phyloP scores from a whole-genome alignment of 2,797 vertebrate genomes.

The Crocidura indochinensis region DNA sequence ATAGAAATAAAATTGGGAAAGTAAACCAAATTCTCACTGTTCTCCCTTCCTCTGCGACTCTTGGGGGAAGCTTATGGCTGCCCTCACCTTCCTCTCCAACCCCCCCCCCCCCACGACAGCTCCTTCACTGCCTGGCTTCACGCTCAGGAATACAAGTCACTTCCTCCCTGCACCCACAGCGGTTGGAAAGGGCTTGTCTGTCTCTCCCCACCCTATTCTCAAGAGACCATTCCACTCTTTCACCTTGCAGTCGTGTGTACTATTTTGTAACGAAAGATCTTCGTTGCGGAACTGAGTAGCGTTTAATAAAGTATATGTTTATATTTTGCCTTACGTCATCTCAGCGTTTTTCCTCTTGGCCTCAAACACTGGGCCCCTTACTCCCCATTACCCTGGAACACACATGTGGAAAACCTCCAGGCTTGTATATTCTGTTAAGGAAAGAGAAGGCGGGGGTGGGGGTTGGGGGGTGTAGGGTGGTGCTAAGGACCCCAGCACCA shows the following conservation, averaged over 20 bases:
- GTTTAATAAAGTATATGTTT: slow-evolving; percentile 99
- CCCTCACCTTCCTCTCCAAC: background rate
- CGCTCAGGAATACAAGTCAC: background rate
- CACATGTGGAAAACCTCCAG: background rate
- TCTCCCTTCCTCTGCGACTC: slow-evolving; percentile 14
- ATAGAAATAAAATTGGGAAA: slow-evolving; percentile 73
- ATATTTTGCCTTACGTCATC: slow-evolving; percentile 91
- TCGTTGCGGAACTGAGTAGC: slow-evolving; percentile 94
- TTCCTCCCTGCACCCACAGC: background rate
- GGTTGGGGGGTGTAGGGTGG: too few species aligned
- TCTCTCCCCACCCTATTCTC: slow-evolving; percentile 89
- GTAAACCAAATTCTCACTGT: slow-evolving; percentile 75
- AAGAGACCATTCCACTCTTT: slow-evolving; percentile 96
- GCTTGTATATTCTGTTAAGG: too few species aligned
- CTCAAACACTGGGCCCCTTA: background rate
- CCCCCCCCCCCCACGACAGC: slow-evolving; percentile 75
- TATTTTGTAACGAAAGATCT: slow-evolving; percentile 96
- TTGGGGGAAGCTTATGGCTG: background rate
- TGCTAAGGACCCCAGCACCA: background rate
- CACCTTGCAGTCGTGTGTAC: slow-evolving; percentile 92
- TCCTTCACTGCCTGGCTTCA: background rate
- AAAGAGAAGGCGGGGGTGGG: too few species aligned
- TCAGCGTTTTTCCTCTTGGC: slow-evolving; percentile 74
- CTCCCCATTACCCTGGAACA: background rate
- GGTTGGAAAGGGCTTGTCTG: background rate